These are phyloP conservation scores for Sinhomidia bicolor DNA, from an alignment of 2,888 invertebrate genomes.

Conservation along the genomic window DNA sequence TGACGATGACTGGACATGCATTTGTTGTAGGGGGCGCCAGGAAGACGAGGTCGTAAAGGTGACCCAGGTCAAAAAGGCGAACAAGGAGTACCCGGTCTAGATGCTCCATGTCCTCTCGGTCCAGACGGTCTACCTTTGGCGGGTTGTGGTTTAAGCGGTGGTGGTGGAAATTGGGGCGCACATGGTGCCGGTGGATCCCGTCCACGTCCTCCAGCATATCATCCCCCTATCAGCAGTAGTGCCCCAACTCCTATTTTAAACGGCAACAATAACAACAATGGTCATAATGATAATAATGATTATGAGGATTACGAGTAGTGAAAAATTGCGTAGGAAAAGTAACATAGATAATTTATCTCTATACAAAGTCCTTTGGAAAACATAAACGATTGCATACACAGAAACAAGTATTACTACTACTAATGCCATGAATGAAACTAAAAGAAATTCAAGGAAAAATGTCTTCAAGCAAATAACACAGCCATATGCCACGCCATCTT, in stretches of 20 bases:
- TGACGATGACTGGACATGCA: too few species aligned
- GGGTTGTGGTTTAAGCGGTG: slow-evolving; percentile 62
- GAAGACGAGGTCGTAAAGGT: slow-evolving; percentile 94
- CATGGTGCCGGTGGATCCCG: slow-evolving; percentile 25
- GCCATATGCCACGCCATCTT: slow-evolving; percentile 32
- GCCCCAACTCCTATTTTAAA: slow-evolving; percentile 49
- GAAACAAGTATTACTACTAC: slow-evolving; percentile 41
- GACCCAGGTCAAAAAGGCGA: slow-evolving; percentile 96
- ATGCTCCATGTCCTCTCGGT: slow-evolving; percentile 99
- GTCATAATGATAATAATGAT: slow-evolving; percentile 41
- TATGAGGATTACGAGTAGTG: slow-evolving; percentile 65
- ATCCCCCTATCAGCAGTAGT: slow-evolving; percentile 54
- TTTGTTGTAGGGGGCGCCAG: slow-evolving; percentile 88
- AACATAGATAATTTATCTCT: neutral
- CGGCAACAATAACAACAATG: slow-evolving; percentile 41
- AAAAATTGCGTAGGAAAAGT: neutral
- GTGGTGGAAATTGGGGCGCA: slow-evolving; percentile 8
- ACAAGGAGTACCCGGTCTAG: slow-evolving; percentile 95
- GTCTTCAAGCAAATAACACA: slow-evolving; percentile 1
- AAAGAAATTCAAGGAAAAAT: neutral
- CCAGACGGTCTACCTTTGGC: slow-evolving; percentile 97
- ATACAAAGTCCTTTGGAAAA: too few species aligned
- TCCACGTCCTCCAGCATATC: slow-evolving; percentile 63
- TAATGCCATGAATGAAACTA: slow-evolving; percentile 22
- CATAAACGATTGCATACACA: neutral